phyloP scores from a whole-genome alignment of 2,888 invertebrate genomes.

The Galeopsomyia nigrocyanea region DNA sequence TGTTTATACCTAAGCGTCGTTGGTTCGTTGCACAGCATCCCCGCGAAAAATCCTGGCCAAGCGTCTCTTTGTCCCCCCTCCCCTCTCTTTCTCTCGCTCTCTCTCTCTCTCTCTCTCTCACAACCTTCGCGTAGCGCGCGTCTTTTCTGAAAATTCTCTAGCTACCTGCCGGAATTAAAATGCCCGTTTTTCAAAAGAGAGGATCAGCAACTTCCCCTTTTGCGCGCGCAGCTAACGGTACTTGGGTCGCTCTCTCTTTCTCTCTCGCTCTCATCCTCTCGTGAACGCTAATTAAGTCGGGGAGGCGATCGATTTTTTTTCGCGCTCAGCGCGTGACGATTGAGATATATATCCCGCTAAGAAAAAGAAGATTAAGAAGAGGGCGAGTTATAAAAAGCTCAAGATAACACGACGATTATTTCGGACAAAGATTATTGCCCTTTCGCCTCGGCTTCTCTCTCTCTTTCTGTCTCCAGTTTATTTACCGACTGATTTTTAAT shows the following conservation, averaged over 20 bases:
- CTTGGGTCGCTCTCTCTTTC: slow-evolving; percentile 43
- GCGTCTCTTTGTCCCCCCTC: background rate
- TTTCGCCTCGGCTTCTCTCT: background rate
- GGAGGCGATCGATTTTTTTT: too few relatives aligned
- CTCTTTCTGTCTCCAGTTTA: background rate
- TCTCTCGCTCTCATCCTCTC: slow-evolving; percentile 24
- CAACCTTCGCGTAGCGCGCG: background rate
- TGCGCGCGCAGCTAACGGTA: slow-evolving; percentile 14
- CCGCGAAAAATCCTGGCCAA: background rate
- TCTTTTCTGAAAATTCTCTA: too few relatives aligned
- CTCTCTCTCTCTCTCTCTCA: background rate
- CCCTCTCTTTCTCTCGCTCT: background rate
- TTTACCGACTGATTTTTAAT: too few relatives aligned
- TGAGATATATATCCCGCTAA: too few relatives aligned
- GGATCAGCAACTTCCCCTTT: too few relatives aligned
- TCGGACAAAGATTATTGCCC: background rate
- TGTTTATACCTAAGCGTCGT: slow-evolving; percentile 18
- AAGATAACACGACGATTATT: too few relatives aligned
- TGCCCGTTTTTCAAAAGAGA: too few relatives aligned
- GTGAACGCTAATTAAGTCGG: too few relatives aligned
- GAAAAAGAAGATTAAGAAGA: too few relatives aligned
- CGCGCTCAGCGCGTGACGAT: too few relatives aligned
- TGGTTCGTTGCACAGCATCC: background rate
- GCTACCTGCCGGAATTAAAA: too few relatives aligned
- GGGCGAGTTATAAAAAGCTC: too few relatives aligned